These are phyloP conservation scores for Formicarius rufipectus DNA, from an alignment of 2,113 vertebrate genomes.

Conservation along the genomic window DNA sequence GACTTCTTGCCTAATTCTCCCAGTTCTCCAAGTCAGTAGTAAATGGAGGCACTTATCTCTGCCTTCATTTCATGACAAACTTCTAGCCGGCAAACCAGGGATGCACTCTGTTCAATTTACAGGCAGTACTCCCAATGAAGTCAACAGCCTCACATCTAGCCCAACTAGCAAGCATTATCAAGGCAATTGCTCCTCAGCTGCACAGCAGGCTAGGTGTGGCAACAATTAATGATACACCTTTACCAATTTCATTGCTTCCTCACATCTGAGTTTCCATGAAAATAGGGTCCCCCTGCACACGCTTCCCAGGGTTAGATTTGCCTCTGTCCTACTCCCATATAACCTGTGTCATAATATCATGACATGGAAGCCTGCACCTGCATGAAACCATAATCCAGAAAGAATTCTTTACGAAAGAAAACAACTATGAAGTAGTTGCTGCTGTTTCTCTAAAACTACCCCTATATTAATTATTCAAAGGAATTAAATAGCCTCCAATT, in stretches of 20 bases:
- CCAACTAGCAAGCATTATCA: neutral
- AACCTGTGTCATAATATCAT: neutral
- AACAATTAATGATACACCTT: neutral
- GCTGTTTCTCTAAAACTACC: neutral
- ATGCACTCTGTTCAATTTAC: neutral
- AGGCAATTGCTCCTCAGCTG: neutral
- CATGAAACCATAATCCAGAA: neutral
- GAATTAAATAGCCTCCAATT: neutral
- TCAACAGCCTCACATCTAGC: neutral
- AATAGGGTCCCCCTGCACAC: neutral
- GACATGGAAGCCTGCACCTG: neutral
- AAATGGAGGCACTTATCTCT: neutral
- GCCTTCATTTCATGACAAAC: neutral
- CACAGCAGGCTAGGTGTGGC: neutral
- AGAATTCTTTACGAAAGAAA: neutral
- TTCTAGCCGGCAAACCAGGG: fast-evolving
- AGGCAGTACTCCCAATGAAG: neutral
- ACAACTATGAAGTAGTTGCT: neutral
- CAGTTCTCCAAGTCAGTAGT: neutral
- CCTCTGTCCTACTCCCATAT: neutral
- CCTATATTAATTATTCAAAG: neutral
- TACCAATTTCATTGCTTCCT: neutral
- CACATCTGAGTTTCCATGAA: neutral
- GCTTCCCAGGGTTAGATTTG: neutral
- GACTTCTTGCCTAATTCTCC: neutral